Base-by-base conservation (phyloP, 1,140 invertebrate species). In the Drosophila ercepeae region DNA sequence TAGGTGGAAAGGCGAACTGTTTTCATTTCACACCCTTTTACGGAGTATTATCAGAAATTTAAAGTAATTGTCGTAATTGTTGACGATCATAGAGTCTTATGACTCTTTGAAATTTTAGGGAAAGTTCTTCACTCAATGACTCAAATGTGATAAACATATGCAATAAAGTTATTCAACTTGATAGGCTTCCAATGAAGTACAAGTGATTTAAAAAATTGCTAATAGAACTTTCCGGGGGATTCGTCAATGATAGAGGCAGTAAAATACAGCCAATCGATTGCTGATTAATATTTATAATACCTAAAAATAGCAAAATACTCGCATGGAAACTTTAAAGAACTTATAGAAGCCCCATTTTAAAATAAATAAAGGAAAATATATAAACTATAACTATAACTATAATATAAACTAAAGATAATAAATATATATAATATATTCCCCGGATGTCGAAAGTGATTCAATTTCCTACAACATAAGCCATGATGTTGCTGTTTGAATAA, bases 271-370 rank as follows among this genome's bases (percentile, higher is more conserved):
- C 27, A 44, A 52, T 45, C n/a, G 25, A 67, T 67, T 45, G 65
- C 27, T 34, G 54, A 70, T 59, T 70, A 69, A 44, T 27, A 16
- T 58, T 58, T 70, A 50, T 58, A 39, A 50, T 11, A 7, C 13
- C 23, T n/a, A 8, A 13, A 69, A 48, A 46, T 54, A 29, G 14
- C 7, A 32, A 48, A 41, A 21, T 13, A 55, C 19, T 57, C 23
- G 61, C n/a, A 5, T 4, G n/a, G 6, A 42, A 14, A 13, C 13
- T 7, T 14, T 14, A 36, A 14, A 14, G 14, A n/a, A n/a, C n/a
- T n/a, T 14, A 8, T 4, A 1, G 34, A 36, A 39, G 6, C 29
- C 29, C 2, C 21, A 21, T 21, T 4, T 21, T 21, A 4, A 21
- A 32, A 32, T 32, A 32, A 2, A 4, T 32, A 32, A 32, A 8